Evolutionary conservation across 2,113 vertebrate genomes (phyloP).

Genomic region (Trichomycterus rosablanca): DNA sequence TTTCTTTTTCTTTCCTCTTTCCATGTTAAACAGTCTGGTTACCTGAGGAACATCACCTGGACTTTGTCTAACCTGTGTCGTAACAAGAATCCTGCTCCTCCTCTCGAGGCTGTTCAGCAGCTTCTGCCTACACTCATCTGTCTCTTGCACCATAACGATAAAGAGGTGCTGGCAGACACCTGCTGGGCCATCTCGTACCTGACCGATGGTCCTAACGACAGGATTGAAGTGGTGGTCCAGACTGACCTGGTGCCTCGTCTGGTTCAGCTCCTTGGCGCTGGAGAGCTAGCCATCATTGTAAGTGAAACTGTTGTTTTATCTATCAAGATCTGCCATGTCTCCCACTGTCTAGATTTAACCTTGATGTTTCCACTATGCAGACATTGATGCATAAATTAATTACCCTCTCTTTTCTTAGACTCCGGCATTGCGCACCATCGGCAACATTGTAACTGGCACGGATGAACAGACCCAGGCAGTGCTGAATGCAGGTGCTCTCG

Average conservation of each 20-base stretch:
- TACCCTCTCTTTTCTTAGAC: conserved; percentile 69
- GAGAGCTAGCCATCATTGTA: conserved; percentile 83
- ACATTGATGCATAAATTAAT: too few species aligned
- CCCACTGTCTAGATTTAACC: too few species aligned
- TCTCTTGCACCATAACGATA: conserved; percentile 79
- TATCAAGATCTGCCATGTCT: too few species aligned
- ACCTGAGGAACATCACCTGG: conserved; percentile 92
- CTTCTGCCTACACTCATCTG: conserved; percentile 80
- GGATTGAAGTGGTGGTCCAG: conserved; percentile 88
- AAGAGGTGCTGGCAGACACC: conserved; percentile 86
- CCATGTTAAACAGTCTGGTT: conserved; percentile 69
- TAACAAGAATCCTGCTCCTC: conserved; percentile 95
- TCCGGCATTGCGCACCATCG: conserved; percentile 83
- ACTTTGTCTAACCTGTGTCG: conserved; percentile 95
- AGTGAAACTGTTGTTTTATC: conserved; percentile 14
- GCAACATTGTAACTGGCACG: conserved; percentile 97
- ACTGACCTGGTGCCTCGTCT: conserved; percentile 81
- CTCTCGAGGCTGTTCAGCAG: conserved; percentile 78
- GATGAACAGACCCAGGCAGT: conserved; percentile 93
- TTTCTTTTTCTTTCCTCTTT: too few species aligned
- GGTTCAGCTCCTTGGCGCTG: conserved; percentile 80
- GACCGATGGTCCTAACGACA: conserved; percentile 91
- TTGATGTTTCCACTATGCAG: too few species aligned
- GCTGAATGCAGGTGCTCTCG: conserved; percentile 77
- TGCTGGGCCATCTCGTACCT: conserved; percentile 96